Base-by-base conservation (phyloP, 2,888 invertebrate genomes). In the Sesia apiformis region DNA sequence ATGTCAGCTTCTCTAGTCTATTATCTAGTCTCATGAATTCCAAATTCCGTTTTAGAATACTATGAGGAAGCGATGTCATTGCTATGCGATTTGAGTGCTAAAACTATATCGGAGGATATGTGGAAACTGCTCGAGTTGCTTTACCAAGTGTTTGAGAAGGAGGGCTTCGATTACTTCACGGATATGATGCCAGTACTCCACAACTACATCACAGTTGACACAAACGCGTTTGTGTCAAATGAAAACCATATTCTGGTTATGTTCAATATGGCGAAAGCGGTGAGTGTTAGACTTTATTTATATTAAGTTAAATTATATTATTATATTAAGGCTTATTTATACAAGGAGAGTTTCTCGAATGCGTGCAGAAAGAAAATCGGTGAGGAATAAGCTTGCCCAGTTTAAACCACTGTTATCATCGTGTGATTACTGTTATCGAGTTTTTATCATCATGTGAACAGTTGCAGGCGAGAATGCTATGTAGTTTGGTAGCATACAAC, bases 111-210 rank as follows among this genome's bases (percentile, higher is more conserved):
- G 0, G 93, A 94, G 43, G 96, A 97, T 72, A 96, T 99, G 97
- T 99, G 99, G 99, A 95, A 96, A 78, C 95, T 98, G 55, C 93
- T 98, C 61, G 96, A 95, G 77, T 85, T 97, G 55, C 91, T 97
- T 66, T 97, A 97, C 81, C 93, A 94, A 76, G 94, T 97, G 63
- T 98, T 98, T 75, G 95, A 97, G 87, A 96, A 97, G 72, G 97
- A 98, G 77, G 98, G 97, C 49, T 93, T 95, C 55, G 98, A 98
- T 75, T 98, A 97, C 89, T 99, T 99, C 81, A 94, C 94, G 58
- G 99, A 99, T 72, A 97, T 99, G 95, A 98, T 99, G 98, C 98
- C 99, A 0, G 96, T 97, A 4, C 90, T 99, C 40, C 98, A 99
- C 84, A 98, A 99, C 85, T 99, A 98, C 81, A 94, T 99, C 53